Base-by-base conservation (phyloP, 2,113 vertebrate species). In the Amphilophus citrinellus region DNA sequence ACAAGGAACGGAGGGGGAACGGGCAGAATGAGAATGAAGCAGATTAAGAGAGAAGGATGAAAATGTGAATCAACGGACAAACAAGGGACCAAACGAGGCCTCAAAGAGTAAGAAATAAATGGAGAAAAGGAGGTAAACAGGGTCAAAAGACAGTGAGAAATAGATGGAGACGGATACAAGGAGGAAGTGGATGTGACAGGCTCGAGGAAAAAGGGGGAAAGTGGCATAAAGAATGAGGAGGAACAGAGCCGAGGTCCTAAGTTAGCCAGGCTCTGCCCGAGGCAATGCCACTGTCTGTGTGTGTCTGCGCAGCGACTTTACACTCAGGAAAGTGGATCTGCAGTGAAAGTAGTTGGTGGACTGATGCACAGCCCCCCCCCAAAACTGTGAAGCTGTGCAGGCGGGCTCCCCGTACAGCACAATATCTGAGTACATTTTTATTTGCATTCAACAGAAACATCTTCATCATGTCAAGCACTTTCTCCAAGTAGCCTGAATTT, bases 131-230 rank as follows among this genome's bases (percentile, higher is more conserved):
- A 53, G 17, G 66, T 61, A 84, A 89, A 84, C n/a, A 63, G 83
- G 88, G 84, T 82, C 79, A 85, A 60, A 82, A 61, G 60, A 78
- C 50, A 35, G 65, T 2, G 53, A 61, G 63, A 42, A 20, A 39
- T 35, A 77, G 79, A 89, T 73, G 57, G 61, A 88, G 73, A 84
- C 1, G 3, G 76, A 79, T 71, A 22, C 35, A 78, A 37, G 30
- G 65, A 88, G 56, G 75, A 50, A 91, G 56, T 1, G 39, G 68
- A 86, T 80, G 83, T 90, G 91, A 91, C 88, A 90, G 80, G 84
- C 82, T 80, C 76, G 83, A 83, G 56, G 8, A 37, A 88, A 86
- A 79, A 58, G 4, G 47, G 2, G 2, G 44, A 68, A 86, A 73
- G 61, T 63, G 56, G 82, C 80, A 88, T 88, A 79, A 24, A 77